Evolutionary conservation across 2,888 invertebrate genomes (phyloP).

Genomic region (Homarus gammarus): DNA sequence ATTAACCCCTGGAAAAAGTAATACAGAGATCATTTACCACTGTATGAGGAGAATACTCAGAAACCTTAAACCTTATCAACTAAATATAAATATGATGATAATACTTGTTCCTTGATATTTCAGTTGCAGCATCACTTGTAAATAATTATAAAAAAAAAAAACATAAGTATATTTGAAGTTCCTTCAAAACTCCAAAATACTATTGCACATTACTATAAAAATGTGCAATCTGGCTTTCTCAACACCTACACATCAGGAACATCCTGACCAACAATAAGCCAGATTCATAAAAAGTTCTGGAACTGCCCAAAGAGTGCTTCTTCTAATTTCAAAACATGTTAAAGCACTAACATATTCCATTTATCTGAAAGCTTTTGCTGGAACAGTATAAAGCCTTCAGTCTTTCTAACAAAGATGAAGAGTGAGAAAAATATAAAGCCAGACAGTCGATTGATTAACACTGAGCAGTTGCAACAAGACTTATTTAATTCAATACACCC

Average conservation of each 20-base stretch:
- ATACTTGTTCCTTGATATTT: constrained; percentile 72
- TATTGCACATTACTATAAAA: constrained; percentile 3
- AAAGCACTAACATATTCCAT: neutral
- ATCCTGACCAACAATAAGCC: neutral
- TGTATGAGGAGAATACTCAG: constrained; percentile 39
- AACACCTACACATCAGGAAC: constrained; percentile 4
- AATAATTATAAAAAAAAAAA: constrained; percentile 39
- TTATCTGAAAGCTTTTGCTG: neutral
- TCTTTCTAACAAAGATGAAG: neutral
- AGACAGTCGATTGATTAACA: neutral
- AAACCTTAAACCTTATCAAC: constrained; percentile 56
- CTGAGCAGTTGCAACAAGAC: neutral
- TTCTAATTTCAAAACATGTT: neutral
- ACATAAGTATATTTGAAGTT: constrained; percentile 13
- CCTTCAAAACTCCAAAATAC: neutral
- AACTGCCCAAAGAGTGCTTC: neutral
- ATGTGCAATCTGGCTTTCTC: neutral
- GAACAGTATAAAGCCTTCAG: neutral
- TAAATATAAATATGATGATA: constrained; percentile 70
- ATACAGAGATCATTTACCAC: constrained; percentile 58
- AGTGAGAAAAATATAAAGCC: neutral
- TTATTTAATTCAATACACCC: neutral
- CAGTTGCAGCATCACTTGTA: constrained; percentile 69
- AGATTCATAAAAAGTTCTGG: neutral
- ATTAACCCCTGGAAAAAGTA: constrained; percentile 43